Evolutionary conservation across 2,797 vertebrate species (phyloP).

Genomic region (Rhinophrynus dorsalis): DNA sequence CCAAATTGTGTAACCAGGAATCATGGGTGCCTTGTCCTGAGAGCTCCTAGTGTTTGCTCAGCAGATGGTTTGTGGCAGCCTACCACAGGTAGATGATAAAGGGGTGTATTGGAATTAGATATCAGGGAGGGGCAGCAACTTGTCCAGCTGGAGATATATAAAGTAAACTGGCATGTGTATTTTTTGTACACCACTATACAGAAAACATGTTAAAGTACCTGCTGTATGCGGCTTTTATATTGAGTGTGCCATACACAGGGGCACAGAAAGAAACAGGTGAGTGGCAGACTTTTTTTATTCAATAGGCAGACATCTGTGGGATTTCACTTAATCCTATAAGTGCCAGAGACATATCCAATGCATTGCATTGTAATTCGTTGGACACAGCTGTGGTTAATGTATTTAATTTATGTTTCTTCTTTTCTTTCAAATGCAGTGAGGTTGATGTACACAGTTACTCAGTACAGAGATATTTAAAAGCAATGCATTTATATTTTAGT

Average conservation of each 20-base stretch:
- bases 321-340: background rate
- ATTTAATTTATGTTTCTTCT: too few relatives aligned
- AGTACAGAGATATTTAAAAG: background rate
- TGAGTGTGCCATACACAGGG: background rate
- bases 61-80: background rate
- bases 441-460: too few relatives aligned
- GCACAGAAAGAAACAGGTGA: slow-evolving; percentile 2
- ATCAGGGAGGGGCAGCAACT: background rate
- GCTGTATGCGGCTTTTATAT: background rate
- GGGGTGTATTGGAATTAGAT: background rate
- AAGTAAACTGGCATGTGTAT: background rate
- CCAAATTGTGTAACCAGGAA: too few relatives aligned
- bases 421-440: too few relatives aligned
- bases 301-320: background rate
- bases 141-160: background rate
- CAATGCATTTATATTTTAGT: background rate
- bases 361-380: too few relatives aligned
- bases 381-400: too few relatives aligned
- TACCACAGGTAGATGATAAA: background rate
- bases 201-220: slow-evolving; percentile 2
- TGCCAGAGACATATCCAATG: too few relatives aligned
- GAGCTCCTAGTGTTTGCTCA: background rate
- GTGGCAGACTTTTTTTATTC: too few relatives aligned
- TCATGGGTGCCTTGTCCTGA: too few relatives aligned
- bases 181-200: background rate